Evolutionary conservation across 1,140 invertebrate species (phyloP), one percentile per base, ranked within the genome.

Genomic region (Lamellibrachia luymesi): DNA sequence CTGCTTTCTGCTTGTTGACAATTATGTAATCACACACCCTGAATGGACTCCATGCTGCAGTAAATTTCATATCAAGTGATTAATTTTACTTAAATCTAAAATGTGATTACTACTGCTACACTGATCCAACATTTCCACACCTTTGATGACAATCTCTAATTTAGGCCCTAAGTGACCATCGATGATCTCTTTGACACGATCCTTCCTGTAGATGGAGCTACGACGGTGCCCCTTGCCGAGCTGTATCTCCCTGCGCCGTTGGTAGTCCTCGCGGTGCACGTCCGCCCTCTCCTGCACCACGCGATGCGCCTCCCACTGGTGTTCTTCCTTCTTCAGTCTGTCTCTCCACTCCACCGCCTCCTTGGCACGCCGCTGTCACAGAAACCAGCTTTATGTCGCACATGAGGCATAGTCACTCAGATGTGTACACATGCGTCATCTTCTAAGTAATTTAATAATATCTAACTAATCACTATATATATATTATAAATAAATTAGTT

Each of bases 331-430:
- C 90, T 97, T 95, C 94, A 97, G 95, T 25, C 96, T 95, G 94
- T 97, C 95, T 80, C 98, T 97, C 94, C 97, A 97, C 93, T 97
- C 96, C 22, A 98, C 96, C n/a, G 98, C 97, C 93, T 97, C 97
- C 94, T 97, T 95, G 0, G 98, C 98, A 93, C 97, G 96, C 96
- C 97, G 97, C 93, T 80, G 64, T 80, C 64, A 80, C 64, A 80
- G 2, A 80, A 8, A 80, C 38, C 92, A 90, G 38, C 38, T 38
- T 38, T 38, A 38, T 38, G 38, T 38, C 38, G 38, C 38, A 38
- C 38, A 38, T 38, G 38, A 38, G 38, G 38, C 38, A 38, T 38
- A 38, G 38, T 38, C 38, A 38, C 38, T 38, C 38, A 38, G 38
- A 38, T 38, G 0, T 38, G 38, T 38, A 38, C 38, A 38, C 38